phyloP scores from a whole-genome alignment of 1,140 invertebrate genomes.

The Drosophila neocordata region DNA sequence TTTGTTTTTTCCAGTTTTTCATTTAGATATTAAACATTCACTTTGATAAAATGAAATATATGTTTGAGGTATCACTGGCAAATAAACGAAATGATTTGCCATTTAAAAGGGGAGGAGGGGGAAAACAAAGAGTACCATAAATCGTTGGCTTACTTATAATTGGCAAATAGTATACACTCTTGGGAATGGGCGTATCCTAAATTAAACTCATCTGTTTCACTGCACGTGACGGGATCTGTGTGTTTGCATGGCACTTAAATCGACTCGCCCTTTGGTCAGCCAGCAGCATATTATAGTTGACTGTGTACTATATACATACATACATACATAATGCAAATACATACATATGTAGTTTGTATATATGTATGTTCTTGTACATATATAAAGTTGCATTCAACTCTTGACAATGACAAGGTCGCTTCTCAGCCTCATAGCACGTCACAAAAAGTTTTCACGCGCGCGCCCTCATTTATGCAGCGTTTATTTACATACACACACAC shows the following conservation, averaged over 20 bases:
- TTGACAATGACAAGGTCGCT: constrained; percentile 45
- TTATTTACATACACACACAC: constrained; percentile 38
- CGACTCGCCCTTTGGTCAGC: constrained; percentile 28
- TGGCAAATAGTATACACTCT: neutral
- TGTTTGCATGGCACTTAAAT: constrained; percentile 43
- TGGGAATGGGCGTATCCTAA: neutral
- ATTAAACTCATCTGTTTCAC: constrained; percentile 11
- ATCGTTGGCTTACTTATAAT: neutral
- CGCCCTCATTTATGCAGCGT: constrained; percentile 59
- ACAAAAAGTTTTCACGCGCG: constrained; percentile 48
- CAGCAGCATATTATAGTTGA: neutral
- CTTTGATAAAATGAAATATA: too few species aligned
- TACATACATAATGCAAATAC: neutral
- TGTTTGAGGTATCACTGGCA: too few species aligned
- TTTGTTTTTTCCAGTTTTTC: neutral
- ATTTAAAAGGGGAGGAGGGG: too few species aligned
- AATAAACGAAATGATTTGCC: neutral
- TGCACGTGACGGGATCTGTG: constrained; percentile 28
- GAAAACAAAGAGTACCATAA: neutral
- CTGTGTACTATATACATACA: neutral
- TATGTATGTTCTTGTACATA: neutral
- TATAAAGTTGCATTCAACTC: constrained; percentile 10
- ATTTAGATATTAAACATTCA: neutral
- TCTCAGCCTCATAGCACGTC: constrained; percentile 29
- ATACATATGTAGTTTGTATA: neutral